Base-by-base conservation (phyloP, 2,113 vertebrate genomes). In the Paralichthys olivaceus region DNA sequence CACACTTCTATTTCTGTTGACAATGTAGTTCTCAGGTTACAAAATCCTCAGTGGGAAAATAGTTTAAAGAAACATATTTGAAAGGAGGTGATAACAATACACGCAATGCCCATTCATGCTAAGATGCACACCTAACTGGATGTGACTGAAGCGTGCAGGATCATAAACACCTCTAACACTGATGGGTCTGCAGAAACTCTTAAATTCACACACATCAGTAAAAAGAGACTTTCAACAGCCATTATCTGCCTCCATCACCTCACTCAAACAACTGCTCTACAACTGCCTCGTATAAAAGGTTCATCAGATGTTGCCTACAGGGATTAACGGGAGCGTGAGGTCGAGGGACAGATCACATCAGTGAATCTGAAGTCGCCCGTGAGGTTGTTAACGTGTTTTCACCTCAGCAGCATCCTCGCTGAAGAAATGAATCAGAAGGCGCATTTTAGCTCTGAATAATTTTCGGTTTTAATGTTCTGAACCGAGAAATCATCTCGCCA, bases 21-120 rank as follows among this genome's bases (percentile, higher is more conserved):
- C 43, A 60, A 75, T 63, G 43, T 47, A 7, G 8, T 49, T 19
- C 43, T 47, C 45, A 51, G 22, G 72, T 83, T 79, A 61, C 22
- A 81, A 53, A 17, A 65, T 65, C n/a, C 64, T 66, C 28, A 61
- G 69, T 53, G 19, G n/a, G 47, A 63, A 20, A 69, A 28, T 2
- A 29, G 25, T 29, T 54, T 13, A 51, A 75, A 65, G 58, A 66
- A 61, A 53, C 69, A 80, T 43, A 69, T 53, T 22, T 37, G 19
- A 40, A n/a, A 34, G 2, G 13, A 29, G 43, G 59, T 58, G 67
- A 59, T 60, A 34, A 47, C 4, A 23, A 40, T 55, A 68, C 49
- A 69, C 69, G 72, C 70, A 63, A 74, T 78, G 57, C 67, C 58
- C 94, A 94, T 95, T 96, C 95, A 96, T 95, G 95, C n/a, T 93